Evolutionary conservation across 2,113 vertebrate species (phyloP).

Genomic region (Poecilia latipinna): DNA sequence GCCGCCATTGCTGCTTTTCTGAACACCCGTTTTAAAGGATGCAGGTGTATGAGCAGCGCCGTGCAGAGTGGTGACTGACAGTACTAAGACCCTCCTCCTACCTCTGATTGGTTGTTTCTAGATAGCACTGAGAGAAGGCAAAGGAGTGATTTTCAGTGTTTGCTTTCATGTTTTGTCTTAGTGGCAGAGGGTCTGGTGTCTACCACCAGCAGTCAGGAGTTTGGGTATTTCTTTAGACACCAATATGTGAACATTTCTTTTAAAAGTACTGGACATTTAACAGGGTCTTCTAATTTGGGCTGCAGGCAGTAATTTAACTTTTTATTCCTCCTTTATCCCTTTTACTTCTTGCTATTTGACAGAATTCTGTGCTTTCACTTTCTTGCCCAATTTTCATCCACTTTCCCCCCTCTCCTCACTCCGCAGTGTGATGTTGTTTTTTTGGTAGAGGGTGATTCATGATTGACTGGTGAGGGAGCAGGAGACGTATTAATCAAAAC

Average conservation of each 20-base stretch:
- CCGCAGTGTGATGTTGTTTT: conserved; percentile 47
- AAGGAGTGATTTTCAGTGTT: neutral
- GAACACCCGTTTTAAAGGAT: no score
- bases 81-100: no score
- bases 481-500: conserved; percentile 76
- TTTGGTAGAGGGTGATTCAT: conserved; percentile 69
- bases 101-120: no score
- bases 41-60: no score
- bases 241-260: neutral
- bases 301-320: neutral
- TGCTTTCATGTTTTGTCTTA: neutral
- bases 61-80: no score
- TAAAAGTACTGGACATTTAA: neutral
- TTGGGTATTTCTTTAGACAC: neutral
- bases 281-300: no score
- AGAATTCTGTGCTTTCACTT: conserved; percentile 1
- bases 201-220: no score
- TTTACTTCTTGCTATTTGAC: neutral
- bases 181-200: neutral
- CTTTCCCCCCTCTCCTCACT: neutral
- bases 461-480: conserved; percentile 77
- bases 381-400: conserved; percentile 1
- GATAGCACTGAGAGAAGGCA: no score
- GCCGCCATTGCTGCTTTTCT: no score
- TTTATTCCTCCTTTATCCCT: no score